phyloP scores from a whole-genome alignment of 2,888 invertebrate genomes.

The Ramazzottius varieornatus region DNA sequence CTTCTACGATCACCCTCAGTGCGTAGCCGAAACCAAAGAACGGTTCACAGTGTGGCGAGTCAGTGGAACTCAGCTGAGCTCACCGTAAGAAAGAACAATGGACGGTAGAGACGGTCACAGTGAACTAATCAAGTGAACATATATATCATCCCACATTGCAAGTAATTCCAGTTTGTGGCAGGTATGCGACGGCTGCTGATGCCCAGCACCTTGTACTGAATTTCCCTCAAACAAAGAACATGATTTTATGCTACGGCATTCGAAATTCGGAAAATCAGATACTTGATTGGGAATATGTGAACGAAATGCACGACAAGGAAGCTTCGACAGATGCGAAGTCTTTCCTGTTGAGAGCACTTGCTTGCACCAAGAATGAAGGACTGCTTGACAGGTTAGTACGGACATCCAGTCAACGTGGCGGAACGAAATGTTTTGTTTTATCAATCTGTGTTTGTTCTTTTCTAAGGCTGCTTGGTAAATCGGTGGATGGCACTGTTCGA shows the following conservation, averaged over 20 bases:
- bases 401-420: neutral
- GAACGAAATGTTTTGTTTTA: no score
- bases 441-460: no score
- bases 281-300: neutral
- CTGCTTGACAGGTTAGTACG: neutral
- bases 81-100: no score
- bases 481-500: neutral
- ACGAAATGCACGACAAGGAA: neutral
- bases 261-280: neutral
- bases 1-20: neutral
- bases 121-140: no score
- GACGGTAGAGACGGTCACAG: no score
- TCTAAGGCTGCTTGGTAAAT: neutral
- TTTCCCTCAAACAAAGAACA: neutral
- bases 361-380: neutral
- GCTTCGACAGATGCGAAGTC: neutral
- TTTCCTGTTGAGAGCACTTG: neutral
- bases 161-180: no score
- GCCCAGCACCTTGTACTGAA: no score
- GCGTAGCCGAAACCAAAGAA: neutral
- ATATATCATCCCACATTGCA: no score
- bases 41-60: neutral
- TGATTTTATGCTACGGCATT: neutral
- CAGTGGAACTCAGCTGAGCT: neutral
- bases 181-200: no score